phyloP scores from a whole-genome alignment of 2,888 invertebrate species.

The Adela reaumurella region DNA sequence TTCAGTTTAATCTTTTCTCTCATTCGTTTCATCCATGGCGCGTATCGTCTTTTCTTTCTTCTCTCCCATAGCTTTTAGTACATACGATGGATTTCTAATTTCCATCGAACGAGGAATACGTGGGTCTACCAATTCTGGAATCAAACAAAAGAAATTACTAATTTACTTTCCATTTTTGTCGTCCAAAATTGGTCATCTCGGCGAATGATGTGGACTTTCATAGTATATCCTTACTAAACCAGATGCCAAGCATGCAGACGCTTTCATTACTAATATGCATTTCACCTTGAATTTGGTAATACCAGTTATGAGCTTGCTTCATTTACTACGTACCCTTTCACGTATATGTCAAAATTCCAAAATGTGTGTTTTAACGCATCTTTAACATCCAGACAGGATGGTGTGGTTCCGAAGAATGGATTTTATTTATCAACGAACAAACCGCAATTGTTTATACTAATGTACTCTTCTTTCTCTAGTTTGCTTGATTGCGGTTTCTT shows the following conservation, averaged over 20 bases:
- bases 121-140: not conserved
- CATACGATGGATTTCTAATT: constrained; percentile 2
- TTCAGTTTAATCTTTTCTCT: constrained; percentile 1
- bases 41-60: constrained; percentile 1
- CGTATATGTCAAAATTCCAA: no score
- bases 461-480: not conserved
- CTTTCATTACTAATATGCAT: constrained; percentile 5
- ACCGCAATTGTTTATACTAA: not conserved
- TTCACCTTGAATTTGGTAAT: constrained; percentile 6
- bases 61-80: constrained; percentile 1
- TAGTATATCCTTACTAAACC: constrained; percentile 1
- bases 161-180: constrained; percentile 4
- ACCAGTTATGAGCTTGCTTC: not conserved
- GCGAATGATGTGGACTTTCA: constrained; percentile 3
- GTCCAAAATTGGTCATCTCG: constrained; percentile 6
- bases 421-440: no score
- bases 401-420: no score
- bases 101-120: not conserved
- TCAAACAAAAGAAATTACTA: not conserved
- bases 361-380: no score
- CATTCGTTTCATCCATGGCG: not conserved
- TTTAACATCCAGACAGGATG: not conserved
- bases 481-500: constrained; percentile 1
- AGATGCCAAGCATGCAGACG: constrained; percentile 5
- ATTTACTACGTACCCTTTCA: not conserved